Conservation (phyloP, 30 jellyfish, hydroid and myxozoan species). For the Mastigias papua region DNA sequence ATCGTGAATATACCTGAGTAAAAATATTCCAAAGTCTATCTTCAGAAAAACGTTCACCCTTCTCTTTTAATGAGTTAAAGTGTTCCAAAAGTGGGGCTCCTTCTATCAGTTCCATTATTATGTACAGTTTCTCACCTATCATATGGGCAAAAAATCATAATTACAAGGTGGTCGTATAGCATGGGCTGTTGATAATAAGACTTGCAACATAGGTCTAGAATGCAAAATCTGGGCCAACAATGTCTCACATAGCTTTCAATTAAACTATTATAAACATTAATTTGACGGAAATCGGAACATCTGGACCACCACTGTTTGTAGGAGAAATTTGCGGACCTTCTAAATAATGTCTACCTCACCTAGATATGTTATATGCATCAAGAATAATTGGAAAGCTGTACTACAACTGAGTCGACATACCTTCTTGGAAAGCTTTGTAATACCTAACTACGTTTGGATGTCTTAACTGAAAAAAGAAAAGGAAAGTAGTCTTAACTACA, state of each 20-base stretch:
- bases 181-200: not conserved
- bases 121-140: constrained; percentile 93
- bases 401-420: constrained; percentile 8
- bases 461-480: constrained; percentile 66
- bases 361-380: no score
- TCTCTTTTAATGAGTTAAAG: constrained; percentile 92
- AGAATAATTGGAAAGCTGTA: not conserved
- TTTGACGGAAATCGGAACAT: no score
- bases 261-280: no score
- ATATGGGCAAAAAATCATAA: not conserved
- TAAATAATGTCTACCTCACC: no score
- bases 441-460: constrained; percentile 95
- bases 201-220: not conserved
- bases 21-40: constrained; percentile 94
- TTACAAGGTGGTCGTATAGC: not conserved
- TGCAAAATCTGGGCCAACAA: no score
- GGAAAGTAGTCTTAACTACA: not conserved
- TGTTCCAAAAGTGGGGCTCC: constrained; percentile 99
- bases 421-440: constrained; percentile 96
- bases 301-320: no score
- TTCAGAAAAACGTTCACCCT: constrained; percentile 88
- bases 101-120: constrained; percentile 97
- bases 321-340: no score
- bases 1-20: constrained; percentile 79
- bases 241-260: no score